Conservation (phyloP, 1,140 invertebrate genomes). For the Drosophila santomea region DNA sequence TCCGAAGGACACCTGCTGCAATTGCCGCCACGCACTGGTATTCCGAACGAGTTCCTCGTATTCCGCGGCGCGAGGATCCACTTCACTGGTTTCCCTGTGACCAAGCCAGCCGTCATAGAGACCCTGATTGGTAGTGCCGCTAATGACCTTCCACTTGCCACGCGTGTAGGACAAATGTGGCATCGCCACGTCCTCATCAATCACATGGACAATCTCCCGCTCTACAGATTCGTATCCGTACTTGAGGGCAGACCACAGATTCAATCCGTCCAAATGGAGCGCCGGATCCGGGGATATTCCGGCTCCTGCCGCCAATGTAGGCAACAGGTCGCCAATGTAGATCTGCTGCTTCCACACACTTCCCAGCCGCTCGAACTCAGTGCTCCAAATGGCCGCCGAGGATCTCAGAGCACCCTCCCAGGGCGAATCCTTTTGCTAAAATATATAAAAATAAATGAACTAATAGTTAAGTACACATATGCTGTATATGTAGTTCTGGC, state of each 20-base stretch:
- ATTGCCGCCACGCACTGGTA: conserved; percentile 80
- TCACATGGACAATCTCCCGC: conserved; percentile 89
- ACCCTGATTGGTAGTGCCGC: conserved; percentile 86
- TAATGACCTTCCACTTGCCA: conserved; percentile 91
- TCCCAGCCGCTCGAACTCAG: conserved; percentile 86
- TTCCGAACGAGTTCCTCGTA: conserved; percentile 85
- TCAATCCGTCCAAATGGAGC: conserved; percentile 89
- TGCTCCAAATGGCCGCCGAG: conserved; percentile 92
- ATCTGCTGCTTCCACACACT: conserved; percentile 91
- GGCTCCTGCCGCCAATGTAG: conserved; percentile 90
- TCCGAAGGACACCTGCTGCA: conserved; percentile 38
- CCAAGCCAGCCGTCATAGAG: conserved; percentile 86
- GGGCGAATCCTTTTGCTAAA: conserved; percentile 89
- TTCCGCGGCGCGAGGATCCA: conserved; percentile 74
- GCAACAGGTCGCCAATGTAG: conserved; percentile 94
- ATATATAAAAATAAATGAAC: not conserved
- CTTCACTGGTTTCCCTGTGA: conserved; percentile 17
- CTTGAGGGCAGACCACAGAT: conserved; percentile 89
- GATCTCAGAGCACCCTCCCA: conserved; percentile 95
- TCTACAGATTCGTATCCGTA: conserved; percentile 82
- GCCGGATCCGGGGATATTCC: conserved; percentile 82
- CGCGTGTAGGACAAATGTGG: conserved; percentile 88
- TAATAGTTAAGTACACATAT: no score
- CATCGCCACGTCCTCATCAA: conserved; percentile 89
- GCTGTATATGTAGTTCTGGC: no score